Conservation (phyloP, 2,888 invertebrate species). For the Tetheella fluctuosa region DNA sequence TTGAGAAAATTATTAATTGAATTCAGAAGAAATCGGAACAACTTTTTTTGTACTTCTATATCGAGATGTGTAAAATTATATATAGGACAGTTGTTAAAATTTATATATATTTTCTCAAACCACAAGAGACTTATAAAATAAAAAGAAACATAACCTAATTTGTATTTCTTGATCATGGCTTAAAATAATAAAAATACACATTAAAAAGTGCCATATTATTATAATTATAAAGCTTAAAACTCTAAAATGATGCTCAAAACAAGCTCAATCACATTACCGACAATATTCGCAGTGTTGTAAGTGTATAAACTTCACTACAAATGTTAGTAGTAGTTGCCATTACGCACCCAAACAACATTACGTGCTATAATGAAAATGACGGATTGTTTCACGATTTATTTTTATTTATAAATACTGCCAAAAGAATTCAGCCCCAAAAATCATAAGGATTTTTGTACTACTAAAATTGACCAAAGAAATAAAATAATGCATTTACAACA, state of each 20-base stretch:
- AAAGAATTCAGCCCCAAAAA: too few relatives aligned
- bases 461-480: neutral
- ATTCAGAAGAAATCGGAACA: neutral
- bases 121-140: constrained; percentile 42
- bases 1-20: constrained; percentile 19
- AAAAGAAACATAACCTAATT: constrained; percentile 49
- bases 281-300: constrained; percentile 52
- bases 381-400: constrained; percentile 30
- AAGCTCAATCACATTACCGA: constrained; percentile 62
- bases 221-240: constrained; percentile 28
- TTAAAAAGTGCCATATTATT: constrained; percentile 53
- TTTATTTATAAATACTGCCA: constrained; percentile 2
- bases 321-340: constrained; percentile 52
- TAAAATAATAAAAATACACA: constrained; percentile 35
- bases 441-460: neutral
- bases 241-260: constrained; percentile 45
- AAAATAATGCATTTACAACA: neutral
- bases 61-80: neutral
- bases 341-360: constrained; percentile 25
- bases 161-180: constrained; percentile 54
- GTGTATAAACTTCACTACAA: constrained; percentile 42
- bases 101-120: constrained; percentile 36
- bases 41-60: constrained; percentile 7
- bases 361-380: constrained; percentile 45
- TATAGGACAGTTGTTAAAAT: too few relatives aligned